A percentile compares a stretch with the other conserved stretches of the same genome.
Evolutionary conservation across 2,888 invertebrate species (phyloP).

Genomic region (Lycophotia porphyrea): DNA sequence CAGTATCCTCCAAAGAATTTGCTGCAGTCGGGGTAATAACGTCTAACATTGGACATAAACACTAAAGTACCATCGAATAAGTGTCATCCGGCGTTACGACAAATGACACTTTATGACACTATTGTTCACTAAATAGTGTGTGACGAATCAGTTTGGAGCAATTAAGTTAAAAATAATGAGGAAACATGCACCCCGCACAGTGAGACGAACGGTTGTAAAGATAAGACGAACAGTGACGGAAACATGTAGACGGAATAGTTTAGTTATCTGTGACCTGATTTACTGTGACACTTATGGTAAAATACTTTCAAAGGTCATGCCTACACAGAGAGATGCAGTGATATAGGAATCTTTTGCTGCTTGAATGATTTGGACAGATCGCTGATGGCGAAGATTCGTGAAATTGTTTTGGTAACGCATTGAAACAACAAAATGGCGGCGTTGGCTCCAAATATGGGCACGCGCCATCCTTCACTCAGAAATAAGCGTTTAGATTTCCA

Average conservation of each 20-base stretch:
- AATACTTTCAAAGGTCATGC: neutral
- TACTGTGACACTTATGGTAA: neutral
- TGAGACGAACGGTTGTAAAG: conserved; percentile 2
- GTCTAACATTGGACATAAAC: conserved; percentile 36
- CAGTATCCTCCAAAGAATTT: neutral
- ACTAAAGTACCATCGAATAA: conserved; percentile 35
- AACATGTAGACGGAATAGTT: conserved; percentile 24
- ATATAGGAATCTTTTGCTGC: neutral
- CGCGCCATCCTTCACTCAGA: neutral
- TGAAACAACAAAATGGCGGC: neutral
- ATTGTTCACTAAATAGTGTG: conserved; percentile 57
- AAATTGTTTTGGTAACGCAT: neutral
- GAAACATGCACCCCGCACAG: neutral
- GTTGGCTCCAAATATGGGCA: neutral
- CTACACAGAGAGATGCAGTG: neutral
- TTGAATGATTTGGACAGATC: neutral
- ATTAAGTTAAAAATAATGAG: conserved; percentile 49
- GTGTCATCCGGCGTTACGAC: conserved; percentile 57
- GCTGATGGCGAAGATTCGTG: neutral
- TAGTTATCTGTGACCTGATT: conserved; percentile 17
- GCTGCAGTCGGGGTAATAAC: neutral
- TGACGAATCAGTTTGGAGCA: conserved; percentile 53
- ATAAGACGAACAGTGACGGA: conserved; percentile 25
- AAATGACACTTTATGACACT: conserved; percentile 54
- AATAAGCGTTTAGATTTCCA: neutral